Evolutionary conservation across 37 sponge, comb jelly and placozoan genomes (phyloP).

Genomic region (Chondrosia reniformis): DNA sequence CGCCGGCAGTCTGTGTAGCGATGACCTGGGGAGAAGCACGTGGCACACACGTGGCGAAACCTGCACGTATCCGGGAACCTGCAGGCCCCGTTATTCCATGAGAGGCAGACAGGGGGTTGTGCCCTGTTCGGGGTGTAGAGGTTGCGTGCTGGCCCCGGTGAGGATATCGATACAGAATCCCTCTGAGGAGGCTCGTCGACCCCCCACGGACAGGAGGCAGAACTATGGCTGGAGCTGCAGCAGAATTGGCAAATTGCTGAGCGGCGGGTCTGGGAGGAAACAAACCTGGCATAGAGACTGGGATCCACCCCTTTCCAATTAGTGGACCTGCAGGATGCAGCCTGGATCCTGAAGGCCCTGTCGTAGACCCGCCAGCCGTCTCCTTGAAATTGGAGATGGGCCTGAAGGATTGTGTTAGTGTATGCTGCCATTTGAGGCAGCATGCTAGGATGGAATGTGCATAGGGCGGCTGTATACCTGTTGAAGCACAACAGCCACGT

Average conservation of each 20-base stretch:
- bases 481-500: too few species aligned
- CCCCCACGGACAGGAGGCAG: not conserved
- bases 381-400: not conserved
- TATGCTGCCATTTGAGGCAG: not conserved
- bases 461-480: too few species aligned
- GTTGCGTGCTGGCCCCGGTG: not conserved
- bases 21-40: too few species aligned
- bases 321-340: not conserved
- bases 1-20: too few species aligned
- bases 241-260: not conserved
- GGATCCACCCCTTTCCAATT: not conserved
- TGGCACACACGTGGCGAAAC: not conserved
- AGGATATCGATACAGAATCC: too few species aligned
- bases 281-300: not conserved
- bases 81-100: not conserved
- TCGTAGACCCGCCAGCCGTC: slow-evolving; percentile 6
- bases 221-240: not conserved
- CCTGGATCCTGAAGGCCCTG: not conserved
- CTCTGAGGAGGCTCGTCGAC: too few species aligned
- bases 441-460: slow-evolving; percentile 3
- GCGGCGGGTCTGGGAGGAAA: not conserved
- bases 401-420: slow-evolving; percentile 12
- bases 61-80: not conserved
- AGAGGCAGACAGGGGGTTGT: not conserved
- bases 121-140: not conserved